These are phyloP conservation scores for Harpalus rufipes DNA, from an alignment of 2,888 invertebrate species.

Conservation along the genomic window DNA sequence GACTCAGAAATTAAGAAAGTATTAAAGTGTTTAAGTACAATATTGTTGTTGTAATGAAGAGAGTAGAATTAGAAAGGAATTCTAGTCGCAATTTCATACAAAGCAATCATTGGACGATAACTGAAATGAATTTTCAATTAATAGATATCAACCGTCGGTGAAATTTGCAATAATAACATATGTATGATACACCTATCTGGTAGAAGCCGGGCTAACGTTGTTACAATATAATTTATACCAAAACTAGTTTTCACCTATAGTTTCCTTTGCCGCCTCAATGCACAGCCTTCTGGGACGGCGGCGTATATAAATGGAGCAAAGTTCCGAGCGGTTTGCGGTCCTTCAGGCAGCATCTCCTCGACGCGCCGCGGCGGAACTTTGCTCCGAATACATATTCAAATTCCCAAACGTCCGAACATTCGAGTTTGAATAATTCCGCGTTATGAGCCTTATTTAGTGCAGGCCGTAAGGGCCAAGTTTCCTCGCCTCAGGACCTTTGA, in stretches of 20 bases:
- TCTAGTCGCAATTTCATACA: neutral
- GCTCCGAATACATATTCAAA: conserved; percentile 75
- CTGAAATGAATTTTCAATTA: conserved; percentile 63
- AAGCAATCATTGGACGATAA: conserved; percentile 7
- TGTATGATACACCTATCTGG: conserved; percentile 61
- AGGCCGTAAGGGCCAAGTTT: conserved; percentile 75
- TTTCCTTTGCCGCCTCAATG: conserved; percentile 70
- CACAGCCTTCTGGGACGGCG: conserved; percentile 67
- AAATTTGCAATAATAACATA: conserved; percentile 66
- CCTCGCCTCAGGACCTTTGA: conserved; percentile 76
- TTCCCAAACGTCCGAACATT: conserved; percentile 75
- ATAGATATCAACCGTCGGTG: conserved; percentile 60
- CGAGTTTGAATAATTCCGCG: conserved; percentile 73
- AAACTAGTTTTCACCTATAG: conserved; percentile 70
- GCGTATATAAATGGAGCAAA: conserved; percentile 61
- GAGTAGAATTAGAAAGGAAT: neutral
- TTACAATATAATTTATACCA: conserved; percentile 68
- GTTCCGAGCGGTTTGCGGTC: conserved; percentile 33
- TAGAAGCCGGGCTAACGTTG: conserved; percentile 60
- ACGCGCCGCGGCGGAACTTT: conserved; percentile 68
- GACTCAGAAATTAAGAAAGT: too few relatives aligned
- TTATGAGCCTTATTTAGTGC: conserved; percentile 74
- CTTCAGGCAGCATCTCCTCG: neutral
- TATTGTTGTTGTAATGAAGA: neutral
- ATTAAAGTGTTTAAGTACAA: too few relatives aligned